phyloP scores from a whole-genome alignment of 2,113 vertebrate genomes.

The Camelus bactrianus region DNA sequence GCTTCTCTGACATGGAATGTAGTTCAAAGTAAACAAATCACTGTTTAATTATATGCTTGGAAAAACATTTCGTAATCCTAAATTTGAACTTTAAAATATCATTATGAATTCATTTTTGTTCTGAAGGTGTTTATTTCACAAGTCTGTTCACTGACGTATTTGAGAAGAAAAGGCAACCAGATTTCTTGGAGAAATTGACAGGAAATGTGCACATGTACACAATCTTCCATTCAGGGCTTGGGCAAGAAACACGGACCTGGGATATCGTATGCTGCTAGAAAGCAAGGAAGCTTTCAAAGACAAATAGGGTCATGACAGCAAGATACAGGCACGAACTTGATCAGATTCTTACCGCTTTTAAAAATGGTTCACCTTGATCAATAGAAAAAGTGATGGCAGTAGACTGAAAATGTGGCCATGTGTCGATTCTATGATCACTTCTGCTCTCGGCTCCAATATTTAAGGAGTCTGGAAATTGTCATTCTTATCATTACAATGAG shows the following conservation, averaged over 20 bases:
- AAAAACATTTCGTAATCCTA: neutral
- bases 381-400: neutral
- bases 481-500: neutral
- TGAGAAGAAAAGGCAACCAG: neutral
- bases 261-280: neutral
- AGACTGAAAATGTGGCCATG: neutral
- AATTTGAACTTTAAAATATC: neutral
- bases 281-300: neutral
- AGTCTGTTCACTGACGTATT: neutral
- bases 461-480: neutral
- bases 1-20: neutral
- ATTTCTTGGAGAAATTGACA: neutral
- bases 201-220: neutral
- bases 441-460: neutral
- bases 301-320: rapidly evolving
- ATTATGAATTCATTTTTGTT: neutral
- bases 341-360: neutral
- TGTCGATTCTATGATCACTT: neutral
- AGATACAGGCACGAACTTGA: neutral
- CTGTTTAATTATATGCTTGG: neutral
- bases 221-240: no score
- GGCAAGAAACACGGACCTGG: neutral
- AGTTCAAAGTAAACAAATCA: neutral
- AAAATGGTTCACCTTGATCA: neutral
- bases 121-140: neutral